Evolutionary conservation across 2,797 vertebrate species (phyloP).

Genomic region (Lacerta bilineata): DNA sequence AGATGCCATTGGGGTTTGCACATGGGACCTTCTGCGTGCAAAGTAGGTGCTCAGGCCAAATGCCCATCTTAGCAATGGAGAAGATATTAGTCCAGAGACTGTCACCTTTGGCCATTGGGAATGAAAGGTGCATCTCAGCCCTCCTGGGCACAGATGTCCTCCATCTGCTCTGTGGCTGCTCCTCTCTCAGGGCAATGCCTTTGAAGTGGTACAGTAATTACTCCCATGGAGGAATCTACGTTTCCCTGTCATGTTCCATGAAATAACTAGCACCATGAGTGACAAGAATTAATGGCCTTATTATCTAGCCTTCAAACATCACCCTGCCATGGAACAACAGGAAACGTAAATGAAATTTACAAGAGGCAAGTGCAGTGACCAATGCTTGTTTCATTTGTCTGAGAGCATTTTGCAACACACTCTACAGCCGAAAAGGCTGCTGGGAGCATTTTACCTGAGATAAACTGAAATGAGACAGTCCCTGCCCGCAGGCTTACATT

Average conservation of each 20-base stretch:
- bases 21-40: too few species aligned
- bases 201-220: constrained; percentile 63
- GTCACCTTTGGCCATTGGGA: neutral
- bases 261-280: constrained; percentile 55
- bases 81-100: too few species aligned
- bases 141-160: neutral
- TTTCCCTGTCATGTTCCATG: constrained; percentile 73
- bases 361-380: too few species aligned
- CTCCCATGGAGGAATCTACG: constrained; percentile 60
- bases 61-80: too few species aligned
- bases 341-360: neutral
- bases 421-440: too few species aligned
- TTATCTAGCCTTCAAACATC: constrained; percentile 62
- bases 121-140: neutral
- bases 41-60: too few species aligned
- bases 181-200: constrained; percentile 64
- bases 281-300: constrained; percentile 62
- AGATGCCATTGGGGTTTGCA: too few species aligned
- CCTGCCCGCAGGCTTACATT: too few species aligned
- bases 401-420: too few species aligned
- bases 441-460: too few species aligned
- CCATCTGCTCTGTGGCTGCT: neutral
- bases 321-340: constrained; percentile 16
- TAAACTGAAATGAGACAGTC: too few species aligned
- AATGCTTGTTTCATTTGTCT: too few species aligned